Percentiles rank a stretch among this genome's conserved stretches.
Evolutionary conservation across 2,888 invertebrate genomes (phyloP).

Genomic region (Chromoteleia sp.): DNA sequence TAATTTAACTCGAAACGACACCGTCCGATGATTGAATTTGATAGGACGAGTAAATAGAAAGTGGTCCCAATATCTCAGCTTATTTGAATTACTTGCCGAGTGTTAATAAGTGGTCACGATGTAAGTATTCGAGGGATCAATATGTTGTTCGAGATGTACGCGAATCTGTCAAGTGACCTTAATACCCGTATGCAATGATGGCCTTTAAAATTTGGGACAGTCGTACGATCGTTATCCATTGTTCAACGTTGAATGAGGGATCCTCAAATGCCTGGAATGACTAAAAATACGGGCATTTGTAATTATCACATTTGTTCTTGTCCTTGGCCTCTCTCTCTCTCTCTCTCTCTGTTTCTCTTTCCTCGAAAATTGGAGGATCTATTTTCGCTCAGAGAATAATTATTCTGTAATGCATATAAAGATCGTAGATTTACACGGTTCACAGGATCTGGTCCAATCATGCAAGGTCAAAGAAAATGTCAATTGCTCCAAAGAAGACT

Average conservation of each 20-base stretch:
- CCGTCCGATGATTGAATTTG: too few species aligned
- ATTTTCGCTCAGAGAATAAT: slow-evolving; percentile 58
- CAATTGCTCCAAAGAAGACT: slow-evolving; percentile 28
- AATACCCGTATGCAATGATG: slow-evolving; percentile 62
- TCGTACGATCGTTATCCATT: slow-evolving; percentile 66
- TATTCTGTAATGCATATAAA: slow-evolving; percentile 51
- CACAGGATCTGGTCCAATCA: slow-evolving; percentile 52
- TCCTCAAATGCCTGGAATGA: slow-evolving; percentile 62
- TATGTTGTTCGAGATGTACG: slow-evolving; percentile 27
- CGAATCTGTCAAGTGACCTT: slow-evolving; percentile 56
- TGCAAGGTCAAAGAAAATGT: slow-evolving; percentile 46
- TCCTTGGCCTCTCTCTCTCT: slow-evolving; percentile 61
- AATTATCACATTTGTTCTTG: slow-evolving; percentile 69
- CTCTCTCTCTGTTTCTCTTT: slow-evolving; percentile 5
- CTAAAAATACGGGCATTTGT: slow-evolving; percentile 70
- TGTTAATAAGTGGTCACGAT: too few species aligned
- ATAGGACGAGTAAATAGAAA: too few species aligned
- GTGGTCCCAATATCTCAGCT: too few species aligned
- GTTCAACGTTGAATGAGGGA: slow-evolving; percentile 62
- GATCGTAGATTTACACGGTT: slow-evolving; percentile 28
- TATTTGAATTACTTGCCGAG: too few species aligned
- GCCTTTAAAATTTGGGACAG: slow-evolving; percentile 67
- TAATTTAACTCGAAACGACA: too few species aligned
- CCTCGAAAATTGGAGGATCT: slow-evolving; percentile 41
- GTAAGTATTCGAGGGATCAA: slow-evolving; percentile 24